Conservation (phyloP, 2,888 invertebrate genomes). For the Autographa pulchrina region DNA sequence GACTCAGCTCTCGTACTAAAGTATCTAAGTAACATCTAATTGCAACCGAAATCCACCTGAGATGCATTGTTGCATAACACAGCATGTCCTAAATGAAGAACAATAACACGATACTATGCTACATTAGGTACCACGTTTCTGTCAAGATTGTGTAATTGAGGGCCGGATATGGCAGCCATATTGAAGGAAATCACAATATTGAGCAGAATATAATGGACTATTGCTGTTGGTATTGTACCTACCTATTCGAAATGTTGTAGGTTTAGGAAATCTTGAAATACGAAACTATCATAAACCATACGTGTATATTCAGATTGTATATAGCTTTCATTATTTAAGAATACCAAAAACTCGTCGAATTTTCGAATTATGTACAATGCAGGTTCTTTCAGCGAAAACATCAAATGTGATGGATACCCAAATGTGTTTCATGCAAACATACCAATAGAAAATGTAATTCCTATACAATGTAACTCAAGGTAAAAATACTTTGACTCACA, state of each 20-base stretch:
- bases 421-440: not conserved
- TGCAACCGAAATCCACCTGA: slow-evolving; percentile 24
- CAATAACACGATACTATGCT: slow-evolving; percentile 6
- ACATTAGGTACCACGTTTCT: not conserved
- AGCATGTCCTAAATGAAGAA: not conserved
- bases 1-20: slow-evolving; percentile 35
- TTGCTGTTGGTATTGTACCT: not conserved
- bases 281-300: not conserved
- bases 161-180: not conserved
- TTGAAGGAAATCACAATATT: slow-evolving; percentile 6
- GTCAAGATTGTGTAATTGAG: slow-evolving; percentile 3
- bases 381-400: too few relatives aligned
- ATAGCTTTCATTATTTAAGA: too few relatives aligned
- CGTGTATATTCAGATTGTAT: too few relatives aligned
- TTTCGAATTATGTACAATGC: too few relatives aligned
- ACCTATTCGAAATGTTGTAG: not conserved
- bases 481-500: slow-evolving; percentile 9
- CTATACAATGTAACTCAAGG: not conserved
- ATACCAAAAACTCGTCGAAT: too few relatives aligned
- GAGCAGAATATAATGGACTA: not conserved
- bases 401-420: not conserved
- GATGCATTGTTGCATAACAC: slow-evolving; percentile 2
- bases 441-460: not conserved
- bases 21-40: slow-evolving; percentile 31
- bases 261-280: not conserved